Percentiles rank a stretch among this genome's conserved stretches.
These are phyloP conservation scores for Alcedo atthis DNA, from an alignment of 2,797 vertebrate species.

Conservation along the genomic window DNA sequence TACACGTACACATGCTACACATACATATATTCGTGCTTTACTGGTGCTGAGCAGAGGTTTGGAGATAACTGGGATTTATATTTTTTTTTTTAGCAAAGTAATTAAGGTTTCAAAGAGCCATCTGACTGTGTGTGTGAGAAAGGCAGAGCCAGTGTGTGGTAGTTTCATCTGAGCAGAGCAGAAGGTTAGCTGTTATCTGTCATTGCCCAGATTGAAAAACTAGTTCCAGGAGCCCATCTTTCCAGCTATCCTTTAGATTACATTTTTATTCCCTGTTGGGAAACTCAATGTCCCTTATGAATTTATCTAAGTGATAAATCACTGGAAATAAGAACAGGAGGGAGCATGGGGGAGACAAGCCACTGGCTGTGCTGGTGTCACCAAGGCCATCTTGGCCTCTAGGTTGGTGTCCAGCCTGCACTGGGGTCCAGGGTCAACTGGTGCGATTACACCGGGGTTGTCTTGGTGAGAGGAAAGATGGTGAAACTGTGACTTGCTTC, in stretches of 20 bases:
- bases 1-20: too few relatives aligned
- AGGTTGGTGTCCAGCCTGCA: background rate
- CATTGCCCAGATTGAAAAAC: slow-evolving; percentile 13
- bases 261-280: slow-evolving; percentile 5
- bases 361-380: background rate
- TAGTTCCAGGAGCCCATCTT: slow-evolving; percentile 5
- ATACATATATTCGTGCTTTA: accelerated
- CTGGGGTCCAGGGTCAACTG: background rate
- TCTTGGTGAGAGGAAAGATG: background rate
- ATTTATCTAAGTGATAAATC: background rate
- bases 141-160: background rate
- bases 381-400: accelerated
- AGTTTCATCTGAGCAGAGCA: slow-evolving; percentile 5
- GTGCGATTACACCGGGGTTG: background rate
- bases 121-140: background rate
- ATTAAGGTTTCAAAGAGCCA: background rate
- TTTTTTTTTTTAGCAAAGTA: background rate
- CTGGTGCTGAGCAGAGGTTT: background rate
- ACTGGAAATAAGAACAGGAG: background rate
- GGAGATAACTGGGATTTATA: background rate
- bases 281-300: background rate
- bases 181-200: slow-evolving; percentile 43
- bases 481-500: background rate
- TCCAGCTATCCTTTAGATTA: background rate
- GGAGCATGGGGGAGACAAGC: background rate